phyloP scores from a whole-genome alignment of 2,113 vertebrate species.

The Acinonyx jubatus region DNA sequence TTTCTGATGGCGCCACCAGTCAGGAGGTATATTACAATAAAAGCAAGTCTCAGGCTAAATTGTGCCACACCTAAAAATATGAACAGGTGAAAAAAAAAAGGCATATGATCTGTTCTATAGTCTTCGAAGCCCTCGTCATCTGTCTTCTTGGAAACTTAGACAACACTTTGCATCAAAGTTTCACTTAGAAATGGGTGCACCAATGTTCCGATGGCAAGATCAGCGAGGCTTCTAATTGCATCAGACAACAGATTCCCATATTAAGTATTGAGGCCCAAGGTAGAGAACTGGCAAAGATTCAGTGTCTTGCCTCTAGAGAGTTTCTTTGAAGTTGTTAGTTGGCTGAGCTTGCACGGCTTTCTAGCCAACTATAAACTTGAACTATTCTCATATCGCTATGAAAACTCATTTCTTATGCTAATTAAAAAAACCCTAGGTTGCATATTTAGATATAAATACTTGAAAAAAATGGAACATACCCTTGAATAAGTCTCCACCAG shows the following conservation, averaged over 20 bases:
- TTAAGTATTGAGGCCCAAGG: not conserved
- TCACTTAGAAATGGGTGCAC: not conserved
- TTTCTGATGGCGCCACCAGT: not conserved
- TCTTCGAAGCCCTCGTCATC: not conserved
- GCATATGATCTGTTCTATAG: not conserved
- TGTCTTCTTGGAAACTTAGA: not conserved
- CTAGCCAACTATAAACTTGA: not conserved
- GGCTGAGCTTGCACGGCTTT: not conserved
- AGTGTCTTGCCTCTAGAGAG: not conserved
- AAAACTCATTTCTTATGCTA: not conserved
- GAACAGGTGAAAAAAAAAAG: not conserved
- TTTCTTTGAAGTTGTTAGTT: not conserved
- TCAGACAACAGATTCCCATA: not conserved
- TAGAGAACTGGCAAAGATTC: not conserved
- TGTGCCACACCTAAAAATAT: constrained; percentile 21
- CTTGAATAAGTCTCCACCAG: not conserved
- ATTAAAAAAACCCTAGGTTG: not conserved
- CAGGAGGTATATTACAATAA: constrained; percentile 25
- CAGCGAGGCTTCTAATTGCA: not conserved
- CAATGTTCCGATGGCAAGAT: not conserved
- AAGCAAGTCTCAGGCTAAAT: not conserved
- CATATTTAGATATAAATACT: not conserved
- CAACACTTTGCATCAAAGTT: not conserved
- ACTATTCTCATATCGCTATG: not conserved
- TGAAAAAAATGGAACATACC: not conserved